Percentiles rank a stretch among this genome's conserved stretches.
Evolutionary conservation across 2,888 invertebrate species (phyloP).

Genomic region (Callyntrura guangdongensis): DNA sequence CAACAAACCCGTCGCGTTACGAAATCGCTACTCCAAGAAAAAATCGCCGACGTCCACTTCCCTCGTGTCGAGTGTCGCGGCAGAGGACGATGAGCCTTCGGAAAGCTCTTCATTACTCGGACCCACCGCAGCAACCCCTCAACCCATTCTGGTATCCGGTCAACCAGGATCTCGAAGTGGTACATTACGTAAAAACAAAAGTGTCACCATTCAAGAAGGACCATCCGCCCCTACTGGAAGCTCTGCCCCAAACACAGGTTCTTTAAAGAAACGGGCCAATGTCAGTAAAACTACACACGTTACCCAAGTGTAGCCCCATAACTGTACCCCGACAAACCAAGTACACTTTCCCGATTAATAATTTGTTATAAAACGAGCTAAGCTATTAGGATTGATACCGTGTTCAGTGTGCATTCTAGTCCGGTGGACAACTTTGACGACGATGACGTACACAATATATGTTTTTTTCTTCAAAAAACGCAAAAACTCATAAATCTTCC

Average conservation of each 20-base stretch:
- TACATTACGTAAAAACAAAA: constrained; percentile 65
- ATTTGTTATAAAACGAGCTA: no score
- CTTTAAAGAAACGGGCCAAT: constrained; percentile 72
- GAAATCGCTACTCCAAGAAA: constrained; percentile 81
- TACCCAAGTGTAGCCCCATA: no score
- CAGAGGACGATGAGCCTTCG: constrained; percentile 82
- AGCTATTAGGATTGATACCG: no score
- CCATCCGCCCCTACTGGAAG: no score
- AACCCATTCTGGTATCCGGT: constrained; percentile 52
- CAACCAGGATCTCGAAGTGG: constrained; percentile 63
- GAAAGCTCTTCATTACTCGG: constrained; percentile 82
- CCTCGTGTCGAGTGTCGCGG: constrained; percentile 34
- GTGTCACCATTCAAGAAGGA: constrained; percentile 37
- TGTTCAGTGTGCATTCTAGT: no score
- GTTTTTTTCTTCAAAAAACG: no score
- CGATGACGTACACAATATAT: no score
- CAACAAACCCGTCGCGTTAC: constrained; percentile 81
- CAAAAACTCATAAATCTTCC: no score
- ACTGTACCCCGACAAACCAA: no score
- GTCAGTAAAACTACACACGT: constrained; percentile 84
- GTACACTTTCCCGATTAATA: no score
- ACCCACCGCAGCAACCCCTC: constrained; percentile 11
- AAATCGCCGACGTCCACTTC: constrained; percentile 35
- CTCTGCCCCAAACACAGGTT: no score
- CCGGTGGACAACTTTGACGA: no score